Percentiles rank a stretch among this genome's conserved stretches.
Evolutionary conservation across 1,140 invertebrate genomes (phyloP).

Genomic region (Parasteatoda tepidariorum): DNA sequence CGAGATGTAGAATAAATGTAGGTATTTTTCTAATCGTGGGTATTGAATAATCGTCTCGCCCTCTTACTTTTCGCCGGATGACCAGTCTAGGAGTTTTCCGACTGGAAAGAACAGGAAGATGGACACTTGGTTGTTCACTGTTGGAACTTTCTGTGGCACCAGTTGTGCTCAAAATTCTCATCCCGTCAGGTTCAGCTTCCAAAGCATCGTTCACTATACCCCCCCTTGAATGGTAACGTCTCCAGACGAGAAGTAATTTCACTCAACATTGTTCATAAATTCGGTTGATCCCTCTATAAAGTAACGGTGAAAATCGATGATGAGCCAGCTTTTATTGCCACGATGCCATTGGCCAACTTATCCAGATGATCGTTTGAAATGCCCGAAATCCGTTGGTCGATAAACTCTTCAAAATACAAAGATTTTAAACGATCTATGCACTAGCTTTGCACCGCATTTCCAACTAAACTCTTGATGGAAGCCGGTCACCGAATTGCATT

Average conservation of each 20-base stretch:
- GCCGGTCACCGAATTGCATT: neutral
- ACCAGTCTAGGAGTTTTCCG: constrained; percentile 1
- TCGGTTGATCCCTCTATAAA: neutral
- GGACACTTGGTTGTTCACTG: constrained; percentile 28
- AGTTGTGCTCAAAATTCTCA: neutral
- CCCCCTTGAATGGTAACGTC: neutral
- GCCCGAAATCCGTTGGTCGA: neutral
- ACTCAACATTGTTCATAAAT: neutral
- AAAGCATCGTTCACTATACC: neutral
- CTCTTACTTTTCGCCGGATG: neutral
- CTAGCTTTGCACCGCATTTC: neutral
- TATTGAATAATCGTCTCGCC: neutral
- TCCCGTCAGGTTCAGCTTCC: constrained; percentile 64
- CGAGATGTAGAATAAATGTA: no score
- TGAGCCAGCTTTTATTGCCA: neutral
- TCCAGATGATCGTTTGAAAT: neutral
- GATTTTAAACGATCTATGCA: neutral
- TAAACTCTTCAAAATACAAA: neutral
- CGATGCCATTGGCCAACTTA: neutral
- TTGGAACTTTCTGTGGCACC: constrained; percentile 49
- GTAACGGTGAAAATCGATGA: no score
- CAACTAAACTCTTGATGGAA: neutral
- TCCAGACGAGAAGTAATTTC: neutral
- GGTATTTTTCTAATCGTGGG: constrained; percentile 6
- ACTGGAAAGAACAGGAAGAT: neutral